phyloP scores from a whole-genome alignment of 2,797 vertebrate genomes.

The Sebastes ruberrimus region DNA sequence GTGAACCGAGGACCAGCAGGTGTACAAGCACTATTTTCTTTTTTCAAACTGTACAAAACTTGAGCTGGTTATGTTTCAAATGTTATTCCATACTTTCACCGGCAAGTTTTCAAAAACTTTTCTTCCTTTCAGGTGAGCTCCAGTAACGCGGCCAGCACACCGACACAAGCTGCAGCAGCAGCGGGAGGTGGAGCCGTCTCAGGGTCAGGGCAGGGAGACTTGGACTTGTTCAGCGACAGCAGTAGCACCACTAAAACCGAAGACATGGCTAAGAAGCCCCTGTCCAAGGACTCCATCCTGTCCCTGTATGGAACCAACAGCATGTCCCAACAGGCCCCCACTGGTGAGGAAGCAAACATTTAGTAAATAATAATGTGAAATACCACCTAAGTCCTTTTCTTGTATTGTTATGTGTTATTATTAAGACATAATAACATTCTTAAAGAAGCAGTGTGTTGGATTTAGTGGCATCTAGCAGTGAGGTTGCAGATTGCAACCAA shows the following conservation, averaged over 20 bases:
- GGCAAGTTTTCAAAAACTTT: neutral
- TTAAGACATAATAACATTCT: no score
- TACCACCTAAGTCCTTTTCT: neutral
- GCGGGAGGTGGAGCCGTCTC: conserved; percentile 74
- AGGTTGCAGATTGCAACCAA: no score
- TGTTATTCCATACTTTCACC: neutral
- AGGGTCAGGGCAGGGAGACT: conserved; percentile 84
- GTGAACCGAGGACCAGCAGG: neutral
- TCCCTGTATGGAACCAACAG: conserved; percentile 93
- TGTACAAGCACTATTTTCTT: neutral
- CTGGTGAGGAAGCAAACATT: conserved; percentile 77
- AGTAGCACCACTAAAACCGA: conserved; percentile 87
- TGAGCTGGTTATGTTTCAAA: neutral
- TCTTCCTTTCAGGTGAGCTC: conserved; percentile 82
- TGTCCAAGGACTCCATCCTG: conserved; percentile 99
- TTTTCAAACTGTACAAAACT: neutral
- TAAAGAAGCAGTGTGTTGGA: no score
- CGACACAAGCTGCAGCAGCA: conserved; percentile 76
- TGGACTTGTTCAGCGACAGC: conserved; percentile 94
- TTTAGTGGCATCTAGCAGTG: no score
- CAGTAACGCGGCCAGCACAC: conserved; percentile 77
- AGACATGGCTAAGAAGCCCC: conserved; percentile 91
- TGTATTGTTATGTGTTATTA: neutral
- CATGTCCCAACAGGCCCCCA: conserved; percentile 87
- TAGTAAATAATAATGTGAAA: neutral